Evolutionary conservation across 2,888 invertebrate species (phyloP), one percentile per base, ranked within the genome.

Genomic region (Rotaria magnacalcarata): DNA sequence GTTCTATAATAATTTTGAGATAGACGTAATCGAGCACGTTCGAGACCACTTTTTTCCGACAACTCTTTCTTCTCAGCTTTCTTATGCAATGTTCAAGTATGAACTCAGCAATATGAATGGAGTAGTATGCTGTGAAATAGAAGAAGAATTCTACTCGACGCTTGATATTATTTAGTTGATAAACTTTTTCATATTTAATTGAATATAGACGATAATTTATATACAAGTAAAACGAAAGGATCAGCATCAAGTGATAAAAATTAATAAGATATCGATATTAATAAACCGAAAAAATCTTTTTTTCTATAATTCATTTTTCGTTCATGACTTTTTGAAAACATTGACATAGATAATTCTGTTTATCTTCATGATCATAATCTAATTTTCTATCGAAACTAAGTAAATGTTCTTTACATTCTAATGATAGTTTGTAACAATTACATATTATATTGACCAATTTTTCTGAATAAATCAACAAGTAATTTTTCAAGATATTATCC

Each of bases 341-440:
- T 56, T 84, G 54, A 80, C 84, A 84, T 52, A 86, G 27, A 86
- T 86, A 86, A 74, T 86, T 86, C 74, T 86, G 86, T 56, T 74
- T 52, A n/a, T 86, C 60, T 47, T 86, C 86, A 27, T 84, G 41
- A 27, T n/a, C 21, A 74, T 84, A 86, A 67, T 80, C 85, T 34
- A 86, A 86, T 47, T 84, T 74, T 86, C 75, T 54, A 58, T 86
- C 84, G 41, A 84, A 84, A n/a, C 74, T 74, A 24, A 24, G 43
- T 11, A 86, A 54, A 52, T 74, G 56, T 50, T 86, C 86, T 56
- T 86, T 87, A 52, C 87, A 87, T 67, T 87, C 87, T 50, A 87
- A 67, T 34, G 75, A 80, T 27, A 87, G 52, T 85, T 87, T 87
- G 27, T 87, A 87, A 60, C 87, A 85, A 52, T 84, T 84, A 60